These are phyloP conservation scores for Bruchidius siliquastri DNA, from an alignment of 2,888 invertebrate species.

Conservation along the genomic window DNA sequence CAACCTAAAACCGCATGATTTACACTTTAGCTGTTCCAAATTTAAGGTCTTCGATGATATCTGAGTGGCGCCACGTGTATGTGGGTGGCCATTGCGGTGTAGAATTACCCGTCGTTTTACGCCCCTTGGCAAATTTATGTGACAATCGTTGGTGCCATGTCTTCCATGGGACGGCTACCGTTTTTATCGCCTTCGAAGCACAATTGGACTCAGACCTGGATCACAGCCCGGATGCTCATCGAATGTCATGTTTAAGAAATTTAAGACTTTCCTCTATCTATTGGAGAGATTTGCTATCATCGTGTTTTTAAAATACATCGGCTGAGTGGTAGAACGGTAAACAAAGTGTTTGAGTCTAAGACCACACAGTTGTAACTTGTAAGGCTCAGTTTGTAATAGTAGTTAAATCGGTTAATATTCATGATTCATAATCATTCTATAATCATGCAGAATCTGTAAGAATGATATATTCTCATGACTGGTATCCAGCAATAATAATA, in stretches of 20 bases:
- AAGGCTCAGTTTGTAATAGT: neutral
- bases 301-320: neutral
- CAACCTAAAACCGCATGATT: no score
- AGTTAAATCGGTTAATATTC: no score
- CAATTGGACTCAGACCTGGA: neutral
- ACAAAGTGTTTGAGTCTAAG: neutral
- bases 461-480: no score
- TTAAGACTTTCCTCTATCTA: neutral
- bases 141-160: conserved; percentile 2
- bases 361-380: neutral
- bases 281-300: neutral
- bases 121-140: conserved; percentile 4
- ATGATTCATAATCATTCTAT: no score
- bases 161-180: conserved; percentile 3
- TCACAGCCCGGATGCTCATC: neutral
- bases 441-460: no score
- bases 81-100: neutral
- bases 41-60: neutral
- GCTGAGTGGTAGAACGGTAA: neutral
- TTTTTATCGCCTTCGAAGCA: neutral
- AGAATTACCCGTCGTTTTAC: neutral
- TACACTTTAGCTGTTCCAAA: no score
- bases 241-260: neutral
- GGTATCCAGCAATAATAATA: no score
- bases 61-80: neutral